Evolutionary conservation across 2,888 invertebrate genomes (phyloP), one percentile per base, ranked within the genome.

Genomic region (Drosophila koepferae): DNA sequence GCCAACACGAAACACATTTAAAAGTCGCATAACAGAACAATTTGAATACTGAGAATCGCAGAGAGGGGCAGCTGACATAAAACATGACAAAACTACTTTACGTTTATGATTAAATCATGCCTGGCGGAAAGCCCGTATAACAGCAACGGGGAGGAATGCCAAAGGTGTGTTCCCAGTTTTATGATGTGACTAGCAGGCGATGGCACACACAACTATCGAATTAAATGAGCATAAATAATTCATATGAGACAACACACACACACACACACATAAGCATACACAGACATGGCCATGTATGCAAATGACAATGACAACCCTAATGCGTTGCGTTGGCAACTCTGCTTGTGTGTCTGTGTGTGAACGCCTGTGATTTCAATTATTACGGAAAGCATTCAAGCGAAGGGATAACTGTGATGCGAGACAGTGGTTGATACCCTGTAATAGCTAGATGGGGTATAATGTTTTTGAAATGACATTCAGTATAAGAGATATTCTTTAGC

Each of bases 61-160:
- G 23, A 23, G 14, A 20, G 18, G 18, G 31, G 28, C 43, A 40
- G 44, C 23, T 23, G 44, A 51, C 54, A 72, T 71, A 67, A 75
- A 86, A 87, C 81, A 85, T 74, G 80, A 82, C 86, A 87, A 85
- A 86, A 85, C 89, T 82, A 89, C 87, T 86, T 85, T 74, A 71
- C 71, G 77, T 78, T 82, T 86, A 87, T 89, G 89, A 89, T 89
- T 87, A 89, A 86, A 89, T 86, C 89, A 86, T 78, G 77, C 59
- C 64, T 20, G 55, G 63, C 41, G 43, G 40, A n/a, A 34, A 16
- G 34, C 18, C 1, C 2, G n/a, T 14, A 18, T 23, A 16, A 9
- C 41, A 10, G 20, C n/a, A 34, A 6, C 23, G 16, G 23, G 8
- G 36, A 3, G 18, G 10, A 12, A 8, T 44, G 38, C 16, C 23